phyloP scores from a whole-genome alignment of 2,797 vertebrate species.

The Arrhamphus sclerolepis region DNA sequence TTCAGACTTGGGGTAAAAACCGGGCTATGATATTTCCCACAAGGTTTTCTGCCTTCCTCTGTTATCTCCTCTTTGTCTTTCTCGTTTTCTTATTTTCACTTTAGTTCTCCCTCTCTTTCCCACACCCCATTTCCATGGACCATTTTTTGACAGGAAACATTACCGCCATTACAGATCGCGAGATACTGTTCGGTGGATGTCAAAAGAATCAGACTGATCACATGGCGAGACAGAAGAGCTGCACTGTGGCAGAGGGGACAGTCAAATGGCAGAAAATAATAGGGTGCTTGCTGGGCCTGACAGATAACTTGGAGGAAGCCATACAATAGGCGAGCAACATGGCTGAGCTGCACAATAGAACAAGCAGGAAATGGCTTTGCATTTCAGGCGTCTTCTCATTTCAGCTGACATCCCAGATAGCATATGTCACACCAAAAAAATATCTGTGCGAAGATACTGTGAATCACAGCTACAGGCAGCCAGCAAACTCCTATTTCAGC shows the following conservation, averaged over 20 bases:
- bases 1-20: conserved; percentile 49
- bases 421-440: conserved; percentile 61
- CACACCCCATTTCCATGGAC: conserved; percentile 48
- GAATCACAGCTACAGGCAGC: conserved; percentile 54
- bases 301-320: conserved; percentile 74
- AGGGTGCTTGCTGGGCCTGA: conserved; percentile 71
- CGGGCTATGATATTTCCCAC: conserved; percentile 51
- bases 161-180: conserved; percentile 76
- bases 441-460: conserved; percentile 47
- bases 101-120: conserved; percentile 50
- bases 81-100: conserved; percentile 54
- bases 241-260: conserved; percentile 67
- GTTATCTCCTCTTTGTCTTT: conserved; percentile 48
- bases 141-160: conserved; percentile 77
- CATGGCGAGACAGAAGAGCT: conserved; percentile 67
- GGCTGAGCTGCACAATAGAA: conserved; percentile 69
- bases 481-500: conserved; percentile 40
- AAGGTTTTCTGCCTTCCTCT: conserved; percentile 52
- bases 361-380: conserved; percentile 72
- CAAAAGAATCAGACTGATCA: conserved; percentile 78
- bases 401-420: conserved; percentile 65
- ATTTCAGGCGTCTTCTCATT: conserved; percentile 69
- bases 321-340: conserved; percentile 68
- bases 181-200: conserved; percentile 70
- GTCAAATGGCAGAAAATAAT: conserved; percentile 81